phyloP scores from a whole-genome alignment of 1,140 invertebrate species.

The Sarcophaga peregrina region DNA sequence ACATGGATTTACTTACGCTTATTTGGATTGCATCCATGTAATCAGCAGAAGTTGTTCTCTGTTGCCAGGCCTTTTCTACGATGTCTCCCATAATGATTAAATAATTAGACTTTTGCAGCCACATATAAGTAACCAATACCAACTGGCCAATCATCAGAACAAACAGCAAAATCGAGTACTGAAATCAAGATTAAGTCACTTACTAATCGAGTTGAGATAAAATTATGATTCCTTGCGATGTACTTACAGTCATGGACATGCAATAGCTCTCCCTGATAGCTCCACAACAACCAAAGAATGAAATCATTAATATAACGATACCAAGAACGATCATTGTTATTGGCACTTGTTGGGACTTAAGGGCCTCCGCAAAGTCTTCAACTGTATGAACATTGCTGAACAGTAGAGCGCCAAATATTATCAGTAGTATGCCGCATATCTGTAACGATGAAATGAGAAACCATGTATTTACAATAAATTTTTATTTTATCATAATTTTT shows the following conservation, averaged over 20 bases:
- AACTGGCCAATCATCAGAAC: slow-evolving; percentile 75
- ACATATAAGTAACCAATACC: slow-evolving; percentile 71
- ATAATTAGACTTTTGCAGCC: slow-evolving; percentile 69
- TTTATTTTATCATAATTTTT: not conserved
- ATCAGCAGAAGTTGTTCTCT: slow-evolving; percentile 60
- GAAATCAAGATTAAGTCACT: slow-evolving; percentile 51
- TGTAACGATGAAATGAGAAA: slow-evolving; percentile 52
- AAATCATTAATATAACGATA: slow-evolving; percentile 78
- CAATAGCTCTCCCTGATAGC: slow-evolving; percentile 84
- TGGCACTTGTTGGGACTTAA: slow-evolving; percentile 69
- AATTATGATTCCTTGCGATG: not conserved
- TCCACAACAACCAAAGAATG: slow-evolving; percentile 88
- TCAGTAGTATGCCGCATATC: slow-evolving; percentile 74
- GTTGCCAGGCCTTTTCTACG: slow-evolving; percentile 63
- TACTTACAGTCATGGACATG: slow-evolving; percentile 81
- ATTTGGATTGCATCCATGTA: slow-evolving; percentile 68
- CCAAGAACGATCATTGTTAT: slow-evolving; percentile 79
- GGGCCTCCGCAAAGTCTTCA: slow-evolving; percentile 67
- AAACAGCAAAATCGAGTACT: slow-evolving; percentile 76
- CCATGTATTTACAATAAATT: not conserved
- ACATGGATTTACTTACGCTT: slow-evolving; percentile 53
- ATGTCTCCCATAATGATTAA: slow-evolving; percentile 66
- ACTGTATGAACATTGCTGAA: slow-evolving; percentile 69
- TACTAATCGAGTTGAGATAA: not conserved
- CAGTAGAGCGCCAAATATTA: slow-evolving; percentile 71